phyloP scores from a whole-genome alignment of 2,113 vertebrate genomes.

The Myotis lucifugus region DNA sequence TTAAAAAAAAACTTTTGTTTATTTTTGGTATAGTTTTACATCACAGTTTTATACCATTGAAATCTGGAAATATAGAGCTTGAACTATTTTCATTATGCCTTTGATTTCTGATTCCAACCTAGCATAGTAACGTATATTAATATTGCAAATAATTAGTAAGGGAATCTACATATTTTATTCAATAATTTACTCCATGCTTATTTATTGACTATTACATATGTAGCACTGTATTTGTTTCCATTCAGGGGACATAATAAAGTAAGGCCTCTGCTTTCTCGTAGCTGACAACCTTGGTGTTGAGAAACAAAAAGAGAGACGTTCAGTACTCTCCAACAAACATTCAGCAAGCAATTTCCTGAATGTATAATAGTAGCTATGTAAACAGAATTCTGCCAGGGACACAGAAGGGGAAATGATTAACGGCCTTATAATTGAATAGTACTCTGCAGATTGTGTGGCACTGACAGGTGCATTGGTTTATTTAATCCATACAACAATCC shows the following conservation, averaged over 20 bases:
- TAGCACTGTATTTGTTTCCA: neutral
- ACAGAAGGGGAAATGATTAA: neutral
- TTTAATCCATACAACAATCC: neutral
- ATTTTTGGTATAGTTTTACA: neutral
- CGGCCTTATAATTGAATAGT: neutral
- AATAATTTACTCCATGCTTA: neutral
- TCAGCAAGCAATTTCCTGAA: neutral
- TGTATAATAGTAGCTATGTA: neutral
- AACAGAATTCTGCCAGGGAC: neutral
- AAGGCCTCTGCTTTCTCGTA: neutral
- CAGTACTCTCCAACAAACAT: neutral
- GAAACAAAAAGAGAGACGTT: neutral
- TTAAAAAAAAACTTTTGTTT: too few species aligned
- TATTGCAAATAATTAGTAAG: neutral
- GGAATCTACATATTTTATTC: neutral
- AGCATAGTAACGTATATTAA: neutral
- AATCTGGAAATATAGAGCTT: neutral
- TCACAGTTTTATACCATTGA: neutral
- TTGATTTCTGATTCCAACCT: neutral
- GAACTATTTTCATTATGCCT: neutral
- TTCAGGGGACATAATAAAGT: neutral
- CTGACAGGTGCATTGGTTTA: neutral
- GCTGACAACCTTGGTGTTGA: neutral
- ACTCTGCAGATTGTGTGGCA: neutral
- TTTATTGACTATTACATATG: neutral